phyloP scores from a whole-genome alignment of 2,797 vertebrate species.

The Oreonectes daqikongensis region DNA sequence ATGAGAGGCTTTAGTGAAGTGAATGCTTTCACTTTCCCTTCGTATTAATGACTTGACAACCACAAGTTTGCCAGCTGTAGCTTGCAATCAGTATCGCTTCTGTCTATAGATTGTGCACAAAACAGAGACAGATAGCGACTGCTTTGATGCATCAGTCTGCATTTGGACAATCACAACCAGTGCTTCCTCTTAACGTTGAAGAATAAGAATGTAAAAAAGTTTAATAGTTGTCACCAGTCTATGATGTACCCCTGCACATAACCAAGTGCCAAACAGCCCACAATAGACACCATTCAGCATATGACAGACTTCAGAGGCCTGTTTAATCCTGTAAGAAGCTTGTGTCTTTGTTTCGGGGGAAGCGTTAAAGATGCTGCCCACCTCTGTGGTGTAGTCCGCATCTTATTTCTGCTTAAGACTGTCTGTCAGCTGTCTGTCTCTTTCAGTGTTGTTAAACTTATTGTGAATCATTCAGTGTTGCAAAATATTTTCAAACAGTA shows the following conservation, averaged over 20 bases:
- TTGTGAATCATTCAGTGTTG: background rate
- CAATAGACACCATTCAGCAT: conserved; percentile 46
- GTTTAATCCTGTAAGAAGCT: conserved; percentile 50
- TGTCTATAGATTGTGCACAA: too few relatives aligned
- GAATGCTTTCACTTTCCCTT: too few relatives aligned
- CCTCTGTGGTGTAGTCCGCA: background rate
- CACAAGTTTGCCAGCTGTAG: too few relatives aligned
- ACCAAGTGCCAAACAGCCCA: conserved; percentile 33
- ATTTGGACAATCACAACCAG: background rate
- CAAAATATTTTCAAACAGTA: conserved; percentile 6
- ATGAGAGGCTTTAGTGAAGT: too few relatives aligned
- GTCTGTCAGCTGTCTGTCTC: background rate
- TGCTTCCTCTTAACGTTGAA: background rate
- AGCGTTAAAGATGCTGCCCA: conserved; percentile 4
- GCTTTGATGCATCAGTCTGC: background rate
- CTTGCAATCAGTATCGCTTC: too few relatives aligned
- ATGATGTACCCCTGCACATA: conserved; percentile 39
- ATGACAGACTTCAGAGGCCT: conserved; percentile 32
- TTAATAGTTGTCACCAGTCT: conserved; percentile 30
- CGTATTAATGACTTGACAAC: too few relatives aligned
- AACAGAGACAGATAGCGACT: too few relatives aligned
- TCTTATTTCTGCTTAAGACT: background rate
- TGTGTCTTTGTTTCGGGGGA: conserved; percentile 32
- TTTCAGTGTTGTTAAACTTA: background rate
- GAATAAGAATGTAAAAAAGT: conserved; percentile 14